Conservation (phyloP, 2,888 invertebrate species). For the Aleiodes testaceus region DNA sequence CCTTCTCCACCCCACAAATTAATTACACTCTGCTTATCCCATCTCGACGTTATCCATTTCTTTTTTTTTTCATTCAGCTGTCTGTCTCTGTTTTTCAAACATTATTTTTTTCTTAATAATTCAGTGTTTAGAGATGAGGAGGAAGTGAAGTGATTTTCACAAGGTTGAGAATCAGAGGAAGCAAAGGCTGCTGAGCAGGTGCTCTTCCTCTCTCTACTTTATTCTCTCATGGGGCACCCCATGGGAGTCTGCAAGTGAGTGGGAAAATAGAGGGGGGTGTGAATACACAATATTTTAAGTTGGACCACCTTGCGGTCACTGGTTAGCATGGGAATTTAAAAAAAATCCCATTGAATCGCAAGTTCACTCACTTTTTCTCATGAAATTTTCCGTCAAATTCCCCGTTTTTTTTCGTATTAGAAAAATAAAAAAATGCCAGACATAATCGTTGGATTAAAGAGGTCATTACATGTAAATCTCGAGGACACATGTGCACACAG, state of each 20-base stretch:
- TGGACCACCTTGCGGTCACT: conserved; percentile 69
- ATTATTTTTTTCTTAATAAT: background rate
- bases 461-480: conserved; percentile 31
- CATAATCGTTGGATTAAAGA: conserved; percentile 36
- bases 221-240: conserved; percentile 33
- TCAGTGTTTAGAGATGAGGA: conserved; percentile 29
- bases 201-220: conserved; percentile 13
- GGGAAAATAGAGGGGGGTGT: conserved; percentile 56
- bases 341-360: conserved; percentile 50
- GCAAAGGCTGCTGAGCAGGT: conserved; percentile 28
- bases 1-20: conserved; percentile 25
- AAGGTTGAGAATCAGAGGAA: conserved; percentile 18
- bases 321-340: conserved; percentile 66
- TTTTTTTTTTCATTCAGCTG: background rate
- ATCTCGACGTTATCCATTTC: background rate
- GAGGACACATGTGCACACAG: conserved; percentile 17
- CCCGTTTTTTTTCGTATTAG: no score
- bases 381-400: conserved; percentile 9
- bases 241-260: conserved; percentile 44
- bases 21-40: conserved; percentile 26
- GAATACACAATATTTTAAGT: conserved; percentile 56
- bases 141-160: conserved; percentile 10
- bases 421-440: background rate
- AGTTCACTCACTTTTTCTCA: conserved; percentile 33
- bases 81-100: background rate